A percentile compares a stretch with the other conserved stretches of the same genome.
Evolutionary conservation across 2,797 vertebrate species (phyloP).

Genomic region (Danio albolineatus): DNA sequence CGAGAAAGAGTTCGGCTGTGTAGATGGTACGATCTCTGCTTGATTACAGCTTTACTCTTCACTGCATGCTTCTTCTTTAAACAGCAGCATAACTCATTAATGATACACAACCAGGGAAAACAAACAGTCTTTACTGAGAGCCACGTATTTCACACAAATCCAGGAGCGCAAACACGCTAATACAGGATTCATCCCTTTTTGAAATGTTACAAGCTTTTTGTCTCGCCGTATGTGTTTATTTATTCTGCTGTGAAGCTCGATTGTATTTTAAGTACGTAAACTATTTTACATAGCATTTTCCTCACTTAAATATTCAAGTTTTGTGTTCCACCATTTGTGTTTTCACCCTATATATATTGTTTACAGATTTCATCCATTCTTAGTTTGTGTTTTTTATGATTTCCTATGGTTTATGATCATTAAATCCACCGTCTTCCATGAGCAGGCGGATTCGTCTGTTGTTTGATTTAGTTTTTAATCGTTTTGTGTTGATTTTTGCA

Average conservation of each 20-base stretch:
- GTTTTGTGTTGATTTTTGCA: slow-evolving; percentile 20
- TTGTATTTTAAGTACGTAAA: background rate
- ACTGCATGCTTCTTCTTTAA: slow-evolving; percentile 23
- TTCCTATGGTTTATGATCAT: background rate
- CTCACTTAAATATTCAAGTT: background rate
- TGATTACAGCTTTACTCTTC: slow-evolving; percentile 7
- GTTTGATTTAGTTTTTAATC: background rate
- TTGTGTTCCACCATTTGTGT: background rate
- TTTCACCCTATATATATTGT: background rate
- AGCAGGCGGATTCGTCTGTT: background rate
- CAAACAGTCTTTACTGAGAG: background rate
- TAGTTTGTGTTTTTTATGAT: background rate
- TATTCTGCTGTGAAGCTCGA: slow-evolving; percentile 7
- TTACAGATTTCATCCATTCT: background rate
- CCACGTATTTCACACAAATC: background rate
- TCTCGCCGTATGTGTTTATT: slow-evolving; percentile 6
- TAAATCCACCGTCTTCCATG: background rate
- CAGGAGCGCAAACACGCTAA: background rate
- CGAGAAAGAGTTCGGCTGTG: slow-evolving; percentile 87
- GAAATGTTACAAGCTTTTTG: slow-evolving; percentile 3
- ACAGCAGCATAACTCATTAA: background rate
- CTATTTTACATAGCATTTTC: slow-evolving; percentile 5
- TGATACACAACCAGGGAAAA: too few species aligned
- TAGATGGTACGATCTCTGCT: slow-evolving; percentile 80
- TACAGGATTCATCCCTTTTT: background rate